phyloP scores from a whole-genome alignment of 2,888 invertebrate genomes.

The Macaria liturata region DNA sequence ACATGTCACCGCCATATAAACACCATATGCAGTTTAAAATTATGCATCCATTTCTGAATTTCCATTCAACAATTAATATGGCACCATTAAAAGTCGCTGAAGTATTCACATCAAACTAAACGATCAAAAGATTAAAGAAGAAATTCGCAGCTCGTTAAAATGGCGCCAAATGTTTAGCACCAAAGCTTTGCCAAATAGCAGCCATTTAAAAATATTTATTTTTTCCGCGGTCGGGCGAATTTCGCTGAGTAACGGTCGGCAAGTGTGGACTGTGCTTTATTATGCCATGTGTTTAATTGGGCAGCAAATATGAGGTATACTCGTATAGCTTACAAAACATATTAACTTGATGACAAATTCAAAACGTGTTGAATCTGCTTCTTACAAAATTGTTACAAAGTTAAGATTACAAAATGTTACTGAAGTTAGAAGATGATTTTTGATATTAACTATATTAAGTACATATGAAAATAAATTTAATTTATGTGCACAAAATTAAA shows the following conservation, averaged over 20 bases:
- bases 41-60: not conserved
- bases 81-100: not conserved
- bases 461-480: too few species aligned
- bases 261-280: conserved; percentile 12
- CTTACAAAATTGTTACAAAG: too few species aligned
- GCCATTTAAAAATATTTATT: conserved; percentile 35
- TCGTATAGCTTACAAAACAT: too few species aligned
- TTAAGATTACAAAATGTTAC: too few species aligned
- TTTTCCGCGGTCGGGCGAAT: conserved; percentile 22
- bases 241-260: conserved; percentile 26
- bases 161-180: conserved; percentile 24
- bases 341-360: too few species aligned
- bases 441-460: too few species aligned
- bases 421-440: too few species aligned
- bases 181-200: conserved; percentile 31
- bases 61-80: not conserved
- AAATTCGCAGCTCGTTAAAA: conserved; percentile 34
- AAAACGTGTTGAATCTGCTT: too few species aligned
- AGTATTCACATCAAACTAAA: conserved; percentile 18
- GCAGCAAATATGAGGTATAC: too few species aligned
- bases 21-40: too few species aligned
- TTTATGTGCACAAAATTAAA: too few species aligned
- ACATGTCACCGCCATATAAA: too few species aligned
- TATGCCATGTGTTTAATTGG: not conserved
- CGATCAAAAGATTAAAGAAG: conserved; percentile 32